Evolutionary conservation across 2,797 vertebrate species (phyloP).

Genomic region (Siniperca scherzeri): DNA sequence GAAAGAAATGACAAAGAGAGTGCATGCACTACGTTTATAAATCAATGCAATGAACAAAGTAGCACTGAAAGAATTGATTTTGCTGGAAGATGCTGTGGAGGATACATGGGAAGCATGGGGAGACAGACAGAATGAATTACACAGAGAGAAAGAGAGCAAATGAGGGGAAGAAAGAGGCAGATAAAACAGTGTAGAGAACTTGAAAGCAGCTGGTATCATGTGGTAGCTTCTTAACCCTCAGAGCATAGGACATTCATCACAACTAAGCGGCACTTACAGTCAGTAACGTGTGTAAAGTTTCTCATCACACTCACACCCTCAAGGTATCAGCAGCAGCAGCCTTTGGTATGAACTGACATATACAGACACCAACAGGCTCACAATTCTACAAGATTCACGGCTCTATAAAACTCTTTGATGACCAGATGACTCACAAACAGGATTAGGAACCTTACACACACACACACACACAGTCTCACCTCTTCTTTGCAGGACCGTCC

Average conservation of each 20-base stretch:
- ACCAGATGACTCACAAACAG: conserved; percentile 27
- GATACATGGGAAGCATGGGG: not conserved
- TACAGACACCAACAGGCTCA: not conserved
- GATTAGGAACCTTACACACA: not conserved
- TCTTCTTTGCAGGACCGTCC: conserved; percentile 96
- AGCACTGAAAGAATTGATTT: conserved; percentile 48
- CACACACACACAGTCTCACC: conserved; percentile 83
- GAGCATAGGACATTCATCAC: conserved; percentile 30
- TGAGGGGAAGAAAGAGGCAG: not conserved
- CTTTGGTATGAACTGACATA: not conserved
- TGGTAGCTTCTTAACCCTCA: conserved; percentile 19
- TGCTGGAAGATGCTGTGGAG: conserved; percentile 18
- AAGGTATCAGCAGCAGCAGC: conserved; percentile 8
- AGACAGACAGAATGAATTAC: conserved; percentile 28
- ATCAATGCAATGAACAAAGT: conserved; percentile 42
- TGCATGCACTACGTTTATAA: conserved; percentile 30
- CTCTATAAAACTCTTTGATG: conserved; percentile 28
- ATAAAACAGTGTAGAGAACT: conserved; percentile 30
- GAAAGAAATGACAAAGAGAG: conserved; percentile 35
- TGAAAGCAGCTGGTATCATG: conserved; percentile 17
- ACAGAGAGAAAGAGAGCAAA: conserved; percentile 4
- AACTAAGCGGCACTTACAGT: conserved; percentile 7
- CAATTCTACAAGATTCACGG: not conserved
- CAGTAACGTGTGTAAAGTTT: conserved; percentile 16
- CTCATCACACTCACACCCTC: conserved; percentile 11